phyloP scores from a whole-genome alignment of 2,113 vertebrate species.

The Laterallus jamaicensis region DNA sequence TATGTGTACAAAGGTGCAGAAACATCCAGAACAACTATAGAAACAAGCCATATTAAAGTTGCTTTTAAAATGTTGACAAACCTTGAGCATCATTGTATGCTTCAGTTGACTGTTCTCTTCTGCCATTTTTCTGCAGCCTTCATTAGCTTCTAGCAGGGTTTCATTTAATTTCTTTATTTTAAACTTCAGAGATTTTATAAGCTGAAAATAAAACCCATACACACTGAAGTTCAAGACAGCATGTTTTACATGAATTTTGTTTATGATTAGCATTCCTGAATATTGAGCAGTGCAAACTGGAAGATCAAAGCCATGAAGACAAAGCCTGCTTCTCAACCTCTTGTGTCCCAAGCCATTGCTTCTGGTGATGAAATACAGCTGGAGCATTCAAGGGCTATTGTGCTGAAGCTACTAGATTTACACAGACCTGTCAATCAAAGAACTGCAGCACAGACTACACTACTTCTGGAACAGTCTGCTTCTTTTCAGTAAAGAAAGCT shows the following conservation, averaged over 20 bases:
- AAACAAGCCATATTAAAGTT: not conserved
- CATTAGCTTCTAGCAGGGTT: slow-evolving; percentile 68
- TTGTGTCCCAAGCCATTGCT: not conserved
- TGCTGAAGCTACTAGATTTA: not conserved
- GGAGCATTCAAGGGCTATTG: not conserved
- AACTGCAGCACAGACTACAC: not conserved
- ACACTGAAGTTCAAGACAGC: not conserved
- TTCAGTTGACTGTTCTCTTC: slow-evolving; percentile 66
- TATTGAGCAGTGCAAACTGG: not conserved
- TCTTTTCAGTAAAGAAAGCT: not conserved
- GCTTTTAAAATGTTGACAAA: not conserved
- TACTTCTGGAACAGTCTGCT: not conserved
- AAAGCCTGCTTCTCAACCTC: not conserved
- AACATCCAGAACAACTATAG: not conserved
- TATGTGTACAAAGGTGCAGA: not conserved
- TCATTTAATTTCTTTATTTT: slow-evolving; percentile 77
- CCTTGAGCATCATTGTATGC: slow-evolving; percentile 59
- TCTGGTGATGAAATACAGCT: not conserved
- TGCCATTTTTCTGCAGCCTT: slow-evolving; percentile 60
- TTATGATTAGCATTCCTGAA: not conserved
- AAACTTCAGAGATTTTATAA: slow-evolving; percentile 80
- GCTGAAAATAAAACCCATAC: slow-evolving; percentile 65
- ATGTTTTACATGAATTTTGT: not conserved
- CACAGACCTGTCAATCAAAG: not conserved
- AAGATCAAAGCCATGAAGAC: not conserved